These are phyloP conservation scores for Dicerorhinus sumatrensis DNA, from an alignment of 2,113 vertebrate species.

Conservation along the genomic window DNA sequence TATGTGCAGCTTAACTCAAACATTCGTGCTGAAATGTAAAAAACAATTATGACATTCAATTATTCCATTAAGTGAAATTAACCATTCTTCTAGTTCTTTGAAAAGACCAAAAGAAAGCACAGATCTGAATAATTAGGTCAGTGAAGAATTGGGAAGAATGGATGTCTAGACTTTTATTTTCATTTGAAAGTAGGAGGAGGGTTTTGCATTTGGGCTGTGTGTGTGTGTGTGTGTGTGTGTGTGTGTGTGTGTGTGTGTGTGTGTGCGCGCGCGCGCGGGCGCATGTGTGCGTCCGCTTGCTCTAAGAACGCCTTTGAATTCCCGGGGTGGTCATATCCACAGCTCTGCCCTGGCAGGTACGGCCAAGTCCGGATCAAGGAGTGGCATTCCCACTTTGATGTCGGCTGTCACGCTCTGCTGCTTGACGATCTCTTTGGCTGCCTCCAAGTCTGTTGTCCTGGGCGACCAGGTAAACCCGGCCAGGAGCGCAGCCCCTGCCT, in stretches of 20 bases:
- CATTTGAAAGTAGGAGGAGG: conserved; percentile 84
- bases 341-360: conserved; percentile 91
- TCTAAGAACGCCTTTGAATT: conserved; percentile 89
- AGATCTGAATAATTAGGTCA: conserved; percentile 89
- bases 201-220: conserved; percentile 28
- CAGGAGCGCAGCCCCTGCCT: conserved; percentile 70
- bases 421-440: conserved; percentile 90
- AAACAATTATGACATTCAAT: conserved; percentile 89
- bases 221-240: neutral
- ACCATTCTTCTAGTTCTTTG: conserved; percentile 87
- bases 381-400: conserved; percentile 91
- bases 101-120: conserved; percentile 85
- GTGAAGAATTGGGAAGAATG: conserved; percentile 86
- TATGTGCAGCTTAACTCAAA: conserved; percentile 83
- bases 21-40: conserved; percentile 82
- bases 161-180: conserved; percentile 91
- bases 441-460: conserved; percentile 90
- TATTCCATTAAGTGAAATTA: conserved; percentile 90
- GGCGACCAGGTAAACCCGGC: conserved; percentile 89
- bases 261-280: neutral
- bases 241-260: conserved; percentile 7
- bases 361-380: conserved; percentile 91
- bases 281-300: conserved; percentile 50
- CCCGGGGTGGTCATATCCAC: conserved; percentile 92
- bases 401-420: conserved; percentile 89